phyloP scores from a whole-genome alignment of 2,797 vertebrate species.

The Oreochromis grahami region DNA sequence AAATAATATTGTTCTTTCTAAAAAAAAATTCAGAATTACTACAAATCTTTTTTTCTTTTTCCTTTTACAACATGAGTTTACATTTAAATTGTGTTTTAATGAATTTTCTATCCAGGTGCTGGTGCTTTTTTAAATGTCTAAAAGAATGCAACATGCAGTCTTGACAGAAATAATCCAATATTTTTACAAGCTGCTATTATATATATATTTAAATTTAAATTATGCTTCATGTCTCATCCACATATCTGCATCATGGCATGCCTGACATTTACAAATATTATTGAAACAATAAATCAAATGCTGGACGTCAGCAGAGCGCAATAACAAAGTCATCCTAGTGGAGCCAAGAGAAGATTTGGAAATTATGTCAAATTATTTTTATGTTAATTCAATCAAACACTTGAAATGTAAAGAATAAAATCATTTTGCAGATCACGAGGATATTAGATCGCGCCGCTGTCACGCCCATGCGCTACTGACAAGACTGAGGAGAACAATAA shows the following conservation, averaged over 20 bases:
- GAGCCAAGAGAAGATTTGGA: constrained; percentile 2
- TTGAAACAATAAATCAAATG: constrained; percentile 60
- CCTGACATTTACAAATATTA: constrained; percentile 64
- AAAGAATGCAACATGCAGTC: not conserved
- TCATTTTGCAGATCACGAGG: constrained; percentile 26
- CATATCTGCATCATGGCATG: constrained; percentile 40
- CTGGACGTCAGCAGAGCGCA: constrained; percentile 1
- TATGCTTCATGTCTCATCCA: constrained; percentile 27
- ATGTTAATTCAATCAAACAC: constrained; percentile 35
- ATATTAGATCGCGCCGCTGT: constrained; percentile 36
- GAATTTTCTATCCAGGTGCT: not conserved
- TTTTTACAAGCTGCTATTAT: constrained; percentile 9
- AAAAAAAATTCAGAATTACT: not conserved
- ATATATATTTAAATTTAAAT: constrained; percentile 20
- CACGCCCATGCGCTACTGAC: constrained; percentile 54
- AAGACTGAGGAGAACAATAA: constrained; percentile 68
- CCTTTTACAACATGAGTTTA: not conserved
- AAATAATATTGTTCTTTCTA: not conserved
- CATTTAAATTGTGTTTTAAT: not conserved
- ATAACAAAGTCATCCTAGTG: constrained; percentile 23
- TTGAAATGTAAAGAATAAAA: constrained; percentile 37
- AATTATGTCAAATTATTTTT: constrained; percentile 16
- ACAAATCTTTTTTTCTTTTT: not conserved
- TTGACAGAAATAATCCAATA: not conserved
- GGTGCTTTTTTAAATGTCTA: not conserved